Evolutionary conservation across 2,888 invertebrate genomes (phyloP), one percentile per base, ranked within the genome.

Genomic region (Aleiodes alternator): DNA sequence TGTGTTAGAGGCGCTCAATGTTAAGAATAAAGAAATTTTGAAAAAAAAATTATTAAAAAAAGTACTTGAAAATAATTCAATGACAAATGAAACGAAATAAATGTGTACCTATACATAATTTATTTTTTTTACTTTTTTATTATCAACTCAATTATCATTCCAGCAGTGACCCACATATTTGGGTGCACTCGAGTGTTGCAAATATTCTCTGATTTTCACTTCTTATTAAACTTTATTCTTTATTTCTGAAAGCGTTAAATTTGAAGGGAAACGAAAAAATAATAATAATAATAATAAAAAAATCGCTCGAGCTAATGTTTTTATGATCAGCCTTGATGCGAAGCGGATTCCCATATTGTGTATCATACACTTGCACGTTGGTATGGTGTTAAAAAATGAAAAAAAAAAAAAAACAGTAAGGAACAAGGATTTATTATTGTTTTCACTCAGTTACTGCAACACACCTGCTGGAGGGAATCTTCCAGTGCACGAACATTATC

Each of bases 401-500:
- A 23, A 23, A 23, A 23, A n/a, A 57, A 31, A 31, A 9, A 9
- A 57, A 16, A 16, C 3, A 55, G 51, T 55, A 16, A 16, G 6
- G 55, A 16, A 14, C 29, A 31, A 57, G 23, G 76, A 79, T 79
- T 80, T 79, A 79, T 79, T 61, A 76, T 78, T 80, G 77, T 79
- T 78, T 78, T 78, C 72, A 72, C 66, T 73, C 74, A 73, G 68
- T 76, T 75, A 77, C 69, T 72, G 78, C 43, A 43, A n/a, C 34
- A 59, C 82, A 82, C 81, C 82, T 82, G 82, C 80, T 76, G 73
- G n/a, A 59, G 59, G 56, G 50, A 50, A 53, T 43, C 59, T 59
- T 57, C 56, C 75, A 68, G 79, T 81, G 81, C 82, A 84, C 29
- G 57, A 82, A 83, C 75, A 84, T 84, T 85, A 86, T 86, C 87